phyloP scores from a whole-genome alignment of 2,113 vertebrate genomes.

The Solenodon paradoxus region DNA sequence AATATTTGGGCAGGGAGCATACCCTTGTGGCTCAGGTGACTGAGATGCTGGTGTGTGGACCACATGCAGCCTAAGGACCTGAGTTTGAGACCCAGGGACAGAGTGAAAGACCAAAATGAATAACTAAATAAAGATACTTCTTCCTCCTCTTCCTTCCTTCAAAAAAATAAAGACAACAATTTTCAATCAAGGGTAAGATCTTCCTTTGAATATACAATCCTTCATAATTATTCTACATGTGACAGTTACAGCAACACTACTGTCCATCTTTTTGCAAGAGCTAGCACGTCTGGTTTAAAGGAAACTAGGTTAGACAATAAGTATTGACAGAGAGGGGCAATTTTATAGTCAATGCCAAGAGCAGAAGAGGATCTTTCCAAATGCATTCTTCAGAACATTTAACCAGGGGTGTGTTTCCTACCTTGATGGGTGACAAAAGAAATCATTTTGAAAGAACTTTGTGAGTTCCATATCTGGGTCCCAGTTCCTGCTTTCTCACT shows the following conservation, averaged over 20 bases:
- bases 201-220: neutral
- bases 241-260: neutral
- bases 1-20: too few relatives aligned
- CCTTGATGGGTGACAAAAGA: neutral
- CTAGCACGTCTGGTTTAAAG: neutral
- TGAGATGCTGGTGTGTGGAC: too few relatives aligned
- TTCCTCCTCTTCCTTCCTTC: too few relatives aligned
- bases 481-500: neutral
- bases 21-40: too few relatives aligned
- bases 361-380: conserved; percentile 3
- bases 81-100: too few relatives aligned
- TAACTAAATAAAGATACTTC: too few relatives aligned
- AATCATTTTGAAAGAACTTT: too few relatives aligned
- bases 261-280: neutral
- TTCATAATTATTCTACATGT: neutral
- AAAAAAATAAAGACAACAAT: too few relatives aligned
- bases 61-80: too few relatives aligned
- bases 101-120: too few relatives aligned
- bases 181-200: neutral
- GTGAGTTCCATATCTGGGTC: neutral
- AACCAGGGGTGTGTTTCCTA: neutral
- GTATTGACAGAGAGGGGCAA: neutral
- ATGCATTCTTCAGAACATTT: neutral
- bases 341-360: neutral
- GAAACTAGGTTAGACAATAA: neutral